Percentiles rank a stretch among this genome's conserved stretches.
phyloP scores from a whole-genome alignment of 2,888 invertebrate genomes.

The Drosophila suboccidentalis region DNA sequence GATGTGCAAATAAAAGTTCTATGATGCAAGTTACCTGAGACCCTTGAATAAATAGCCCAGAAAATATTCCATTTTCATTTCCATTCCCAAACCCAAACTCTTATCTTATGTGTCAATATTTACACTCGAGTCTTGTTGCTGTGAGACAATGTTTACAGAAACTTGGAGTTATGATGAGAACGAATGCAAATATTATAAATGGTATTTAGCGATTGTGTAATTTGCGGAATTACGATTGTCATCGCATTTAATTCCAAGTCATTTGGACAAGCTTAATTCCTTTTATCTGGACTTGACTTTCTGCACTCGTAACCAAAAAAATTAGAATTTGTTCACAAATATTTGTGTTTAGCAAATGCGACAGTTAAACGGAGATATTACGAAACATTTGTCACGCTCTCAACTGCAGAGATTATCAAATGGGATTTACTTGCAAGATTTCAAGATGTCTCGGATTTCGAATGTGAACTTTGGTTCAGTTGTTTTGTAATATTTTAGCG shows the following conservation, averaged over 20 bases:
- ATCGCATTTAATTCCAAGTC: slow-evolving; percentile 41
- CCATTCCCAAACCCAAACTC: slow-evolving; percentile 14
- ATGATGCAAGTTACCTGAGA: slow-evolving; percentile 10
- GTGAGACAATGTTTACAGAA: slow-evolving; percentile 25
- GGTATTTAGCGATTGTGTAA: slow-evolving; percentile 26
- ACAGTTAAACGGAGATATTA: too few relatives aligned
- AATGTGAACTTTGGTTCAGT: slow-evolving; percentile 1
- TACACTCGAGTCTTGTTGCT: slow-evolving; percentile 20
- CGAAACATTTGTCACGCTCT: not conserved
- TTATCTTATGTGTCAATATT: slow-evolving; percentile 64
- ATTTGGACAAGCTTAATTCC: slow-evolving; percentile 27
- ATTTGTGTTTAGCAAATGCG: slow-evolving; percentile 43
- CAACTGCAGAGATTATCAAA: slow-evolving; percentile 1
- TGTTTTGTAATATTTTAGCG: not conserved
- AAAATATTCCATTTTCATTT: not conserved
- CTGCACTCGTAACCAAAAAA: slow-evolving; percentile 24
- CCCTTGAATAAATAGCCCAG: slow-evolving; percentile 7
- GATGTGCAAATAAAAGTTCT: not conserved
- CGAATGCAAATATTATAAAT: slow-evolving; percentile 64
- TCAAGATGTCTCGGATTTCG: not conserved
- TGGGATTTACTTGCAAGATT: slow-evolving; percentile 2
- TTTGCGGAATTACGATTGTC: slow-evolving; percentile 37
- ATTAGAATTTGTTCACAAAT: slow-evolving; percentile 39
- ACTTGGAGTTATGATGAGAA: not conserved
- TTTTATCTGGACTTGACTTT: slow-evolving; percentile 26